phyloP scores from a whole-genome alignment of 2,888 invertebrate species.

The Andrena bucephala region DNA sequence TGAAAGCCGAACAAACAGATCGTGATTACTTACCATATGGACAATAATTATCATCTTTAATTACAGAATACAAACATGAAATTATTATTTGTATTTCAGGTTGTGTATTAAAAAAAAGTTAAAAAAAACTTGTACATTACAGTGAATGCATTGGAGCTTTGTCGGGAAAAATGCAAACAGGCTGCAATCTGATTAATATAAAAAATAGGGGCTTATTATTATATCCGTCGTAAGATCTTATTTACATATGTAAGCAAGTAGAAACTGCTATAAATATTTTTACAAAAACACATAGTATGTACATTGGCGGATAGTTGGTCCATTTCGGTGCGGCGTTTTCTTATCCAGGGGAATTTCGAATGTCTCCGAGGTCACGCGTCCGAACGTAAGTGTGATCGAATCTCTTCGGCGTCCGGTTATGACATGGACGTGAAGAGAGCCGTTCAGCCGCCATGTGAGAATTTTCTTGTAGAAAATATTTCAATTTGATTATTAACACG shows the following conservation, averaged over 20 bases:
- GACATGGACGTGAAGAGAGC: too few species aligned
- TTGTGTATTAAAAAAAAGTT: background rate
- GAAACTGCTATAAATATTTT: background rate
- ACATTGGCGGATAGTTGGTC: too few species aligned
- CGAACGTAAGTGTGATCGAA: too few species aligned
- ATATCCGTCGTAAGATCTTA: background rate
- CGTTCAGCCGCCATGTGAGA: too few species aligned
- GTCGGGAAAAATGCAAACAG: background rate
- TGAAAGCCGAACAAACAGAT: background rate
- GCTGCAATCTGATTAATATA: background rate
- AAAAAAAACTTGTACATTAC: background rate
- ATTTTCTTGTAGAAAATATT: too few species aligned
- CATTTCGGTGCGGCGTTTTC: too few species aligned
- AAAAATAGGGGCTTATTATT: slow-evolving; percentile 6
- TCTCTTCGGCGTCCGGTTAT: too few species aligned
- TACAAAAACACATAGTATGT: background rate
- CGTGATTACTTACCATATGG: background rate
- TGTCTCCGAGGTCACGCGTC: too few species aligned
- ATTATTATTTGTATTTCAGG: background rate
- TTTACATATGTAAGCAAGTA: background rate
- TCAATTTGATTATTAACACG: too few species aligned
- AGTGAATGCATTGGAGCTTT: background rate
- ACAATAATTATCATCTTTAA: background rate
- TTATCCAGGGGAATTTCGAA: too few species aligned
- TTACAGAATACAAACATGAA: background rate